phyloP scores from a whole-genome alignment of 2,113 vertebrate genomes.

The Sinocyclocheilus anshuiensis region DNA sequence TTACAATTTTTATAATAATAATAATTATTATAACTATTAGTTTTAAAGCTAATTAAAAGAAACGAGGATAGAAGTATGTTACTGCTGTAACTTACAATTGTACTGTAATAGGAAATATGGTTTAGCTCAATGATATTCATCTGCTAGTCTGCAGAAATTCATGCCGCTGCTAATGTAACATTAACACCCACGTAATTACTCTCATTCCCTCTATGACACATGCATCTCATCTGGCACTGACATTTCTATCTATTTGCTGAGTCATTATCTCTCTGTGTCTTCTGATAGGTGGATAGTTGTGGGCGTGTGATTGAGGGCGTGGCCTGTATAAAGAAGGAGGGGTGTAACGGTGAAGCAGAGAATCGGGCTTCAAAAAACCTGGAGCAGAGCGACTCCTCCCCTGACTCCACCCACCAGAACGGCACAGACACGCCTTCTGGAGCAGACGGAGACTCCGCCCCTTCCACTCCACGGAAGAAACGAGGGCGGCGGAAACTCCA shows the following conservation, averaged over 20 bases:
- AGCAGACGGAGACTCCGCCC: slow-evolving; percentile 76
- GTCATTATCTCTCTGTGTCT: slow-evolving; percentile 59
- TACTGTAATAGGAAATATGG: background rate
- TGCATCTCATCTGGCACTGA: background rate
- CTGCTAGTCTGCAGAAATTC: background rate
- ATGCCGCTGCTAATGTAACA: background rate
- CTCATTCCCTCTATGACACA: background rate
- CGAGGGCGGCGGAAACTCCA: slow-evolving; percentile 72
- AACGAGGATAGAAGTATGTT: background rate
- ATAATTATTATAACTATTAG: background rate
- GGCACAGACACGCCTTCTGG: slow-evolving; percentile 84
- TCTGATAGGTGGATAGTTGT: slow-evolving; percentile 78
- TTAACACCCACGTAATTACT: background rate
- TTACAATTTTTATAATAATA: background rate
- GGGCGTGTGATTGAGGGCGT: slow-evolving; percentile 76
- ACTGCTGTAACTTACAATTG: background rate
- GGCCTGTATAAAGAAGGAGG: slow-evolving; percentile 75
- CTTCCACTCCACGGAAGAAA: slow-evolving; percentile 73
- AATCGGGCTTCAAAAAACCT: slow-evolving; percentile 63
- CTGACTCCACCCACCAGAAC: slow-evolving; percentile 79
- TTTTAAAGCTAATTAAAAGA: background rate
- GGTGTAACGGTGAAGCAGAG: slow-evolving; percentile 81
- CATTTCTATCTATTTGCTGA: background rate
- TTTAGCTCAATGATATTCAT: background rate
- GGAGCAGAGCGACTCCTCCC: slow-evolving; percentile 44